Base-by-base conservation (phyloP, 2,797 vertebrate species). In the Notoglanidium macrostoma region DNA sequence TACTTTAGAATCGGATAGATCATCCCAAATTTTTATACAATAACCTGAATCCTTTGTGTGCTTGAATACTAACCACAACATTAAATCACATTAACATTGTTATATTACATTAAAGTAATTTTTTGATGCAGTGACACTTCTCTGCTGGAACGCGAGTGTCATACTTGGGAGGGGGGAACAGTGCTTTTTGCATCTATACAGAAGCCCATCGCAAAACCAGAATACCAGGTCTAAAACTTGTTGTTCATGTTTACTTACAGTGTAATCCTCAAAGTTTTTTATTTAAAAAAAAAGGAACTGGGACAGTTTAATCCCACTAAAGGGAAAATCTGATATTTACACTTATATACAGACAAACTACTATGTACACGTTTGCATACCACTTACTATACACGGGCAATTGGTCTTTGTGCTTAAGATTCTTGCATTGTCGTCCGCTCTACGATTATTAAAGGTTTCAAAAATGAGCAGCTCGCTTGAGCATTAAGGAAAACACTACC, bases 241-340 rank as follows among this genome's bases (percentile, higher is more conserved):
- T 57, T 90, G 92, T 70, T 70, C 14, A 2, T 40, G 23, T 46
- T 57, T 85, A 51, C 80, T 81, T 92, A 91, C 88, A 90, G 85
- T 90, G 89, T 91, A 86, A 90, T 85, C 84, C 51, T 87, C 89
- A 89, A 86, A 86, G 91, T 88, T 83, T 76, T 83, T 92, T n/a
- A 21, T 35, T 14, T 3, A 54, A 51, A 77, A 77, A 88, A 73
- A 92, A 67, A 55, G 88, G 88, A 90, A 79, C 89, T 82, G 89
- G 92, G 93, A 91, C 86, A 93, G 93, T 93, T 92, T 63, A 78
- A 63, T 94, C 93, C 90, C 90, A 87, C 90, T 94, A 93, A 89
- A 90, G 93, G 93, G 90, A 93, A 87, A 91, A 94, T 94, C 91
- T 89, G 78, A 83, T 95, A 96, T 95, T 82, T 95, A 96, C 95